phyloP scores from a whole-genome alignment of 2,113 vertebrate species.

The Lepidiolamprologus cunningtoni region DNA sequence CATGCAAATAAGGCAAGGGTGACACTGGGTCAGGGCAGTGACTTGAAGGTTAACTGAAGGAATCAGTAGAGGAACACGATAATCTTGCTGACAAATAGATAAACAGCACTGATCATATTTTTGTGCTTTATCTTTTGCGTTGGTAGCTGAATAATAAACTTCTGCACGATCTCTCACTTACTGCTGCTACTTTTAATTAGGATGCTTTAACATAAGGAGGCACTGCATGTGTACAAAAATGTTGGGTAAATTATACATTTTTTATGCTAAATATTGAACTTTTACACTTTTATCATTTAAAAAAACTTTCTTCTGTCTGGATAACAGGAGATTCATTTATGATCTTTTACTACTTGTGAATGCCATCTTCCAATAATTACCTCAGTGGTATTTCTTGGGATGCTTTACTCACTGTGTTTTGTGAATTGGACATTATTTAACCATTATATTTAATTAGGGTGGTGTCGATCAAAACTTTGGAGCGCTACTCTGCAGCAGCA shows the following conservation, averaged over 20 bases:
- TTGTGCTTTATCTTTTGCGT: background rate
- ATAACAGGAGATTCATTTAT: accelerated
- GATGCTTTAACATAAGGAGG: background rate
- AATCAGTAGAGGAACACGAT: accelerated
- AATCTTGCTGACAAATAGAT: background rate
- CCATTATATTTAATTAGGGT: background rate
- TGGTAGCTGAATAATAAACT: background rate
- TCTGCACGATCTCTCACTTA: background rate
- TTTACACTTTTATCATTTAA: background rate
- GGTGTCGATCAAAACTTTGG: accelerated
- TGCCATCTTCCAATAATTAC: accelerated
- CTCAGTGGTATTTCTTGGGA: background rate
- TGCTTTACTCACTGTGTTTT: background rate
- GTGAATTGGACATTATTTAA: background rate
- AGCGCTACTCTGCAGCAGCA: background rate
- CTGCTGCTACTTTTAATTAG: background rate
- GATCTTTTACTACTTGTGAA: background rate
- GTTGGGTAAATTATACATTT: background rate
- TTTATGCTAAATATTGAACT: background rate
- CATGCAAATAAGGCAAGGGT: background rate
- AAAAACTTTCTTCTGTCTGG: accelerated
- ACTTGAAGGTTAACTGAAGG: background rate
- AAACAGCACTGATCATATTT: background rate
- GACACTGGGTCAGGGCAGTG: accelerated
- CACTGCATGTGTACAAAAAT: accelerated